Evolutionary conservation across 1,140 invertebrate genomes (phyloP).

Genomic region (Mylabris phalerata): DNA sequence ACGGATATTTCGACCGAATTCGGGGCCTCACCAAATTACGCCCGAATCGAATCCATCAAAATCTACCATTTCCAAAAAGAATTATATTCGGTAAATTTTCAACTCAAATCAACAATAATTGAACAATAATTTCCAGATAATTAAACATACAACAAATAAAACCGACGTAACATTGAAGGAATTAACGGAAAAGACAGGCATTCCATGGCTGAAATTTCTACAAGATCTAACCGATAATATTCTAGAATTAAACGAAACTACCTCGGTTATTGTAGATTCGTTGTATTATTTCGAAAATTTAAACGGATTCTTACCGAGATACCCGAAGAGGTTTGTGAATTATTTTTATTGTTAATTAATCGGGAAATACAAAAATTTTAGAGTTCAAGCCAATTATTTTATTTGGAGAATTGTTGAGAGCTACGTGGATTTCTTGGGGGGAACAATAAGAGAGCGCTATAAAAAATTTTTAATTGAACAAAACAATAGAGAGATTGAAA

Average conservation of each 20-base stretch:
- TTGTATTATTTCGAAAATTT: conserved; percentile 4
- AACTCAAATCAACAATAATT: neutral
- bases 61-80: conserved; percentile 5
- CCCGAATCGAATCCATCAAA: neutral
- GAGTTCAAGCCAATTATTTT: conserved; percentile 25
- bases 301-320: conserved; percentile 1
- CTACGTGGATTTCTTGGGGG: conserved; percentile 3
- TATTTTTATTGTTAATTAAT: neutral
- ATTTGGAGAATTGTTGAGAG: conserved; percentile 11
- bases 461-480: conserved; percentile 1
- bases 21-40: neutral
- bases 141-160: too few relatives aligned
- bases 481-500: neutral
- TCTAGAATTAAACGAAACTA: too few relatives aligned
- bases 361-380: conserved; percentile 8
- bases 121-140: neutral
- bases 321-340: conserved; percentile 7
- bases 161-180: too few relatives aligned
- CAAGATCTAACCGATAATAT: conserved; percentile 13
- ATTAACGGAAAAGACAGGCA: neutral
- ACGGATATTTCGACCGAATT: conserved; percentile 1
- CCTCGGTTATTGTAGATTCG: too few relatives aligned
- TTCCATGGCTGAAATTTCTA: conserved; percentile 22
- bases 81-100: conserved; percentile 2
- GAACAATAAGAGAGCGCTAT: neutral